A percentile compares a stretch with the other conserved stretches of the same genome.
These are phyloP conservation scores for Mormyrus lacerda DNA, from an alignment of 2,113 vertebrate genomes.

Conservation along the genomic window DNA sequence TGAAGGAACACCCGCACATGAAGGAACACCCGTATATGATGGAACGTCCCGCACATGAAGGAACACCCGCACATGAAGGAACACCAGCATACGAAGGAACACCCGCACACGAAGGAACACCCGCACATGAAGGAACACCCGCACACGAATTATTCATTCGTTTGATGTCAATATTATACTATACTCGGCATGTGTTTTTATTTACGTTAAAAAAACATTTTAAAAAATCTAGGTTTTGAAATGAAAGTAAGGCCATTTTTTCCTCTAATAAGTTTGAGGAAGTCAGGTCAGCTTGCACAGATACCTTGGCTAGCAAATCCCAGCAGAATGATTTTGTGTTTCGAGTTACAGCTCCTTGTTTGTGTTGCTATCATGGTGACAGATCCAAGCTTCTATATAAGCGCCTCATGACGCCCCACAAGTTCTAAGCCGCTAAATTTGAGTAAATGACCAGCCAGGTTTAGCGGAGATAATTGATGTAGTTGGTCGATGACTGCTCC, in stretches of 20 bases:
- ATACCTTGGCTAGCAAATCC: neutral
- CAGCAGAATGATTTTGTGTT: neutral
- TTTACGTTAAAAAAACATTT: neutral
- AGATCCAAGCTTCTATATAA: neutral
- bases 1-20: neutral
- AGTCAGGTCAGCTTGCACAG: neutral
- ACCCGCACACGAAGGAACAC: neutral
- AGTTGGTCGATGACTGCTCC: neutral
- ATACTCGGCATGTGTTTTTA: neutral
- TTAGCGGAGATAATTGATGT: neutral
- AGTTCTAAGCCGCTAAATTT: neutral
- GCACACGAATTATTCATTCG: neutral
- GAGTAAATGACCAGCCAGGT: neutral
- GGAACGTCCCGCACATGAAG: neutral
- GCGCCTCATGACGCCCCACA: neutral
- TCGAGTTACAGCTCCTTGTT: neutral
- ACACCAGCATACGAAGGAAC: no score
- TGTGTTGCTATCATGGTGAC: neutral
- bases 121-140: neutral
- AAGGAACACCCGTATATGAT: no score
- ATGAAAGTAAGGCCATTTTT: neutral
- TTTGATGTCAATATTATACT: neutral
- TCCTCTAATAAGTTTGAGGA: neutral
- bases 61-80: neutral
- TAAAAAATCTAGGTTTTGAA: neutral